Conservation (phyloP, 2,888 invertebrate species). For the Polyommatus icarus region DNA sequence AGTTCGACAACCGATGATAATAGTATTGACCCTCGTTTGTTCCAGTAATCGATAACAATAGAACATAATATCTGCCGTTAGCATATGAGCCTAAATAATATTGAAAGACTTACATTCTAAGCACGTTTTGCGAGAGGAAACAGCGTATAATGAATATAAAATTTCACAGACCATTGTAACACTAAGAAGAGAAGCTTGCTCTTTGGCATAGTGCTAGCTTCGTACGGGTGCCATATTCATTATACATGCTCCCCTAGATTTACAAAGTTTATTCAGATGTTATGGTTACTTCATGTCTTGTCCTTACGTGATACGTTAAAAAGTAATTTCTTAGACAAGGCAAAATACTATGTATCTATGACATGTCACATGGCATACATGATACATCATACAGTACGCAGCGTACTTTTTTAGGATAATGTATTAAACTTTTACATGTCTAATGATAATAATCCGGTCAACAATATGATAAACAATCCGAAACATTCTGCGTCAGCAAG, state of each 20-base stretch:
- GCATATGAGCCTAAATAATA: conserved; percentile 31
- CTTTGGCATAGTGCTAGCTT: neutral
- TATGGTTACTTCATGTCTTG: too few relatives aligned
- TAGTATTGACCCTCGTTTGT: conserved; percentile 8
- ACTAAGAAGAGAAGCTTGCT: neutral
- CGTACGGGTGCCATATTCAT: neutral
- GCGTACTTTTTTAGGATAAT: too few relatives aligned
- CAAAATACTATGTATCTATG: too few relatives aligned
- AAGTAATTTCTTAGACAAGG: too few relatives aligned
- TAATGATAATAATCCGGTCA: neutral
- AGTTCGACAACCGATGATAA: conserved; percentile 5
- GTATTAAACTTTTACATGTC: too few relatives aligned
- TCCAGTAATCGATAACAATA: conserved; percentile 18
- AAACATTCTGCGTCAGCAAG: neutral
- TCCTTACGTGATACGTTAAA: too few relatives aligned
- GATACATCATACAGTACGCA: too few relatives aligned
- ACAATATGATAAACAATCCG: neutral
- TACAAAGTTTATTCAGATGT: too few relatives aligned
- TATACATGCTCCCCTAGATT: neutral
- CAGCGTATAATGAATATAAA: conserved; percentile 33
- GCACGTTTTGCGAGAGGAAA: conserved; percentile 37
- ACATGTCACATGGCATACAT: too few relatives aligned
- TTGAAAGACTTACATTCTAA: conserved; percentile 35
- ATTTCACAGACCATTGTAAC: conserved; percentile 26
- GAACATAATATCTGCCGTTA: conserved; percentile 20